These are phyloP conservation scores for Laticauda colubrina DNA, from an alignment of 2,113 vertebrate genomes.

Conservation along the genomic window DNA sequence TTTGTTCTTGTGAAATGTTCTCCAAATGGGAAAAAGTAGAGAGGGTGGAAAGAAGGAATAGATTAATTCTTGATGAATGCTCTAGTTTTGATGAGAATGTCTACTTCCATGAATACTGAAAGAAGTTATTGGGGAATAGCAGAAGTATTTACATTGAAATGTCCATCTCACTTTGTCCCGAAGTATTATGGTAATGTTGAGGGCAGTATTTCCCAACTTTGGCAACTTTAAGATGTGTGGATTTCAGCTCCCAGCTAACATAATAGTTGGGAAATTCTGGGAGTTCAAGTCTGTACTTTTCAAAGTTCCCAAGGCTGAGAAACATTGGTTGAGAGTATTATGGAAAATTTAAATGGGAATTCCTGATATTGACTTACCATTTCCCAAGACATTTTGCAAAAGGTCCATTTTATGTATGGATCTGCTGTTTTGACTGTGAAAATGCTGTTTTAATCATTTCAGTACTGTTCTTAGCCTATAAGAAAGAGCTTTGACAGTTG, in stretches of 20 bases:
- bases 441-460: not conserved
- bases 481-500: not conserved
- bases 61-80: not conserved
- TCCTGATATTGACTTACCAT: not conserved
- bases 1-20: not conserved
- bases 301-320: not conserved
- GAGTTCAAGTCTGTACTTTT: not conserved
- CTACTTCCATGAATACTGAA: not conserved
- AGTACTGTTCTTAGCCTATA: not conserved
- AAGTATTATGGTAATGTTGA: not conserved
- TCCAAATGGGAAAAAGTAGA: not conserved
- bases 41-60: not conserved
- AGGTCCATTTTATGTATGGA: not conserved
- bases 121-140: not conserved
- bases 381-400: not conserved
- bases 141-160: not conserved
- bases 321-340: not conserved
- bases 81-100: not conserved
- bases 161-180: not conserved
- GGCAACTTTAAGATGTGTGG: not conserved
- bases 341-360: not conserved
- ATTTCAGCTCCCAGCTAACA: not conserved
- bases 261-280: not conserved
- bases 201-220: not conserved
- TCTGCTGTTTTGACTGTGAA: not conserved